Evolutionary conservation across 2,797 vertebrate genomes (phyloP).

Genomic region (Catamblyrhynchus diadema): DNA sequence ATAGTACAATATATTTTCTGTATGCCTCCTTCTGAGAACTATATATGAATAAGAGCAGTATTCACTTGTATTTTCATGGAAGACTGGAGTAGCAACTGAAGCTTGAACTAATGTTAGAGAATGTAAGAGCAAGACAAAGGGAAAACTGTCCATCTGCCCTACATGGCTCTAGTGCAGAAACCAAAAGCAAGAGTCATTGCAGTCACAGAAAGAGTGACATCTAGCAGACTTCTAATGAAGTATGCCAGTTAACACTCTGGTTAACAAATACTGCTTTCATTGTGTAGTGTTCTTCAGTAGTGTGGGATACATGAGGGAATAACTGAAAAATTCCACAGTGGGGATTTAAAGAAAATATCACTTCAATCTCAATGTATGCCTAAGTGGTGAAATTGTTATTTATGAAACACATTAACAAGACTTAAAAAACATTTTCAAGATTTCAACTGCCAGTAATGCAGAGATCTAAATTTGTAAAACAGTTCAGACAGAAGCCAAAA

Average conservation of each 20-base stretch:
- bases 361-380: not conserved
- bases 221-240: not conserved
- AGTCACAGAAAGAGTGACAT: not conserved
- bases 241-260: not conserved
- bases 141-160: not conserved
- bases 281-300: not conserved
- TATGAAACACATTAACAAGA: not conserved
- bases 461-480: not conserved
- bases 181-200: not conserved
- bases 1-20: not conserved
- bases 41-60: not conserved
- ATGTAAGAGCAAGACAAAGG: not conserved
- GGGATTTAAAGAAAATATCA: not conserved
- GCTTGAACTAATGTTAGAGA: not conserved
- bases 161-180: not conserved
- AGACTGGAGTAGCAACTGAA: not conserved
- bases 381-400: not conserved
- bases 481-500: not conserved
- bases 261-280: not conserved
- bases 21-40: not conserved
- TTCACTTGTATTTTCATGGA: not conserved
- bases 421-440: not conserved
- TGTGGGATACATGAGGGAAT: not conserved
- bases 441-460: not conserved
- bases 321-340: not conserved